phyloP scores from a whole-genome alignment of 2,113 vertebrate genomes.

The Etheostoma spectabile region DNA sequence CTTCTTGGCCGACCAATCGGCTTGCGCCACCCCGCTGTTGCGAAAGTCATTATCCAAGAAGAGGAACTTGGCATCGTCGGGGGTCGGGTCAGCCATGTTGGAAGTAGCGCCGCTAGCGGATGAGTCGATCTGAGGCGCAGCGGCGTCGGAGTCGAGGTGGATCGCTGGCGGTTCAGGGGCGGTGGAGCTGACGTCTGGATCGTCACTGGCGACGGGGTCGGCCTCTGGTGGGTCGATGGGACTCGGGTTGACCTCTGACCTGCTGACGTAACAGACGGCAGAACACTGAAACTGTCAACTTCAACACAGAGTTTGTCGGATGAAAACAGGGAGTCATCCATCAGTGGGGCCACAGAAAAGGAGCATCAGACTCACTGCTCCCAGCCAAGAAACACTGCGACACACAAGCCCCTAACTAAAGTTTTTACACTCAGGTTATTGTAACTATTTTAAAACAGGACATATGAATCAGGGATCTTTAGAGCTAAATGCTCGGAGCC shows the following conservation, averaged over 20 bases:
- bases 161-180: not conserved
- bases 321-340: not conserved
- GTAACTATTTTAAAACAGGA: no score
- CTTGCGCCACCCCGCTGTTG: conserved; percentile 91
- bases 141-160: not conserved
- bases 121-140: not conserved
- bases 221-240: conserved; percentile 1
- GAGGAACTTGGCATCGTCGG: conserved; percentile 93
- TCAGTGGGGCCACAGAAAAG: not conserved
- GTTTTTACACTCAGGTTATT: not conserved
- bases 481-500: not conserved
- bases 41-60: conserved; percentile 91
- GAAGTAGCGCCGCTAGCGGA: not conserved
- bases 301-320: not conserved
- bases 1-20: conserved; percentile 94
- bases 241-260: conserved; percentile 44
- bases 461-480: not conserved
- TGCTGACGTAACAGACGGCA: conserved; percentile 22
- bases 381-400: not conserved
- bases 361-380: not conserved
- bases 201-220: not conserved
- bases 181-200: not conserved
- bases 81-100: conserved; percentile 73
- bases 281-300: not conserved
- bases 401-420: not conserved